Conservation (phyloP, 2,797 vertebrate genomes). For the Ispidina picta region DNA sequence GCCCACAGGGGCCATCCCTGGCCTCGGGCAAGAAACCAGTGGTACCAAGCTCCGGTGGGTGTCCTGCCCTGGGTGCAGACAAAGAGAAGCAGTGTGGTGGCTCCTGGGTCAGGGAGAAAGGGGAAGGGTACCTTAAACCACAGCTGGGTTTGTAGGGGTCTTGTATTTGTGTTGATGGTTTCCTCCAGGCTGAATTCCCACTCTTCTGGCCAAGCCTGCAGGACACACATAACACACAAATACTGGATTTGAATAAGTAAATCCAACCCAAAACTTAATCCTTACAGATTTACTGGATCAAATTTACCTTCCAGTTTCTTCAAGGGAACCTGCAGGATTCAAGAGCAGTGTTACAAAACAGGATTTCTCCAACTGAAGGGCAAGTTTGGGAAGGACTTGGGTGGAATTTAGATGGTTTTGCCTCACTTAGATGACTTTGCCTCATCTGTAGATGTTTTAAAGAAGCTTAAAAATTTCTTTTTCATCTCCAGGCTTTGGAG, state of each 20-base stretch:
- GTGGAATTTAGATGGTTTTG: background rate
- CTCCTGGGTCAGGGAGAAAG: background rate
- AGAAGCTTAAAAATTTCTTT: accelerated
- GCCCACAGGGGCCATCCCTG: background rate
- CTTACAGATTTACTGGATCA: background rate
- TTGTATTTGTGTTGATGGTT: background rate
- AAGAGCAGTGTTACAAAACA: background rate
- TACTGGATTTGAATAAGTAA: accelerated
- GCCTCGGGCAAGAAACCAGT: background rate
- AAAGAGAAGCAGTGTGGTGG: background rate
- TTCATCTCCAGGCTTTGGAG: background rate
- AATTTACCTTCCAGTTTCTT: background rate
- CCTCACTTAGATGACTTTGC: background rate
- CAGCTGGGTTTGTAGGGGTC: background rate
- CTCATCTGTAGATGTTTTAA: background rate
- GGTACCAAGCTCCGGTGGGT: background rate
- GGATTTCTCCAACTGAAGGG: background rate
- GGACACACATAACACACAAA: accelerated
- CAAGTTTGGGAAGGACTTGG: background rate
- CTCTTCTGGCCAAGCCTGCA: background rate
- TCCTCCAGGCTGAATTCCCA: background rate
- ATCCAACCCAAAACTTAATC: background rate
- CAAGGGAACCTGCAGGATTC: background rate
- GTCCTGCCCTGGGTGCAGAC: background rate
- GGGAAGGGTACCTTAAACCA: background rate